These are phyloP conservation scores for Idris sp. DNA, from an alignment of 1,140 invertebrate genomes.

Conservation along the genomic window DNA sequence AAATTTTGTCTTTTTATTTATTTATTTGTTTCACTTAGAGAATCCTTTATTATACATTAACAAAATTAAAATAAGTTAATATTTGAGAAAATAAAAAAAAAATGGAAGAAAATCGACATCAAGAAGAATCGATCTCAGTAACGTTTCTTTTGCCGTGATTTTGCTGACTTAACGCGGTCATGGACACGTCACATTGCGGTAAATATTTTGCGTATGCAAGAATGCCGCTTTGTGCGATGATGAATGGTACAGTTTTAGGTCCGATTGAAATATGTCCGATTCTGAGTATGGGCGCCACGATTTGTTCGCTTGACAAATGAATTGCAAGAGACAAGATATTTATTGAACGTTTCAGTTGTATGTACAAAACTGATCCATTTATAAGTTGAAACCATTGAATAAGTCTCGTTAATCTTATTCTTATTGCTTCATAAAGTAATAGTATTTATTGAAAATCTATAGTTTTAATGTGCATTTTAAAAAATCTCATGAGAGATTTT, in stretches of 20 bases:
- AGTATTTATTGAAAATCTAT: too few relatives aligned
- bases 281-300: constrained; percentile 13
- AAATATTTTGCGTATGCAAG: constrained; percentile 51
- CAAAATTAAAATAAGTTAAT: too few relatives aligned
- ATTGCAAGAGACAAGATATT: background rate
- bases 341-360: too few relatives aligned
- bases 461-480: too few relatives aligned
- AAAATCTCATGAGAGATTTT: too few relatives aligned
- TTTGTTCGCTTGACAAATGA: constrained; percentile 24
- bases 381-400: too few relatives aligned
- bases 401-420: too few relatives aligned
- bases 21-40: too few relatives aligned
- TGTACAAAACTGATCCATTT: too few relatives aligned
- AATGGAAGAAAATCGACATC: constrained; percentile 3
- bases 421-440: too few relatives aligned
- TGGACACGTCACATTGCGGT: constrained; percentile 39
- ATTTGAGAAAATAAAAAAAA: constrained; percentile 18
- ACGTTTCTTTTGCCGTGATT: constrained; percentile 17
- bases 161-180: constrained; percentile 40
- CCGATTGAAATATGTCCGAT: constrained; percentile 45
- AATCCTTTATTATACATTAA: too few relatives aligned
- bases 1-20: too few relatives aligned
- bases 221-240: constrained; percentile 42
- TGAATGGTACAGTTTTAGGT: constrained; percentile 55
- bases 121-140: constrained; percentile 19